Conservation (phyloP, 2,797 vertebrate species). For the Sciaenops ocellatus region DNA sequence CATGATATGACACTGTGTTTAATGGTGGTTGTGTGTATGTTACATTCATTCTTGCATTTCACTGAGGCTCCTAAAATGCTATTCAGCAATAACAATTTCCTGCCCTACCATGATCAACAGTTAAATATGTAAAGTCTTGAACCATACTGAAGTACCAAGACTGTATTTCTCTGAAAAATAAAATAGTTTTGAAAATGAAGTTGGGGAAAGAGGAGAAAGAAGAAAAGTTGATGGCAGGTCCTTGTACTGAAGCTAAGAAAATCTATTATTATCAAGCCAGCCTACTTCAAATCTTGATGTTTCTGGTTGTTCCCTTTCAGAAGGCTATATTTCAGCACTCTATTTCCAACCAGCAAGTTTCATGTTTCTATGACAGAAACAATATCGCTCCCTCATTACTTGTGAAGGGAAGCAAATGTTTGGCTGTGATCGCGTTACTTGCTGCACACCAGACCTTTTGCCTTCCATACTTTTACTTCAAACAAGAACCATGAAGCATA, state of each 20-base stretch:
- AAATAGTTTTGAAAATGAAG: background rate
- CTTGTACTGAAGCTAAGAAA: background rate
- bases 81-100: background rate
- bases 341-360: background rate
- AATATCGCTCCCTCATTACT: background rate
- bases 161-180: background rate
- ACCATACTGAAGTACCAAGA: too few species aligned
- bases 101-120: background rate
- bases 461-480: background rate
- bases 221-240: background rate
- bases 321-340: background rate
- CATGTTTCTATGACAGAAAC: background rate
- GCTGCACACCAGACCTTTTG: background rate
- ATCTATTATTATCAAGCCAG: background rate
- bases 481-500: background rate
- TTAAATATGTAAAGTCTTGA: background rate
- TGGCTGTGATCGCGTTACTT: background rate
- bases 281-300: background rate
- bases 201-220: too few species aligned
- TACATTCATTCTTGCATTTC: background rate
- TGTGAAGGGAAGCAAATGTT: background rate
- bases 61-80: background rate
- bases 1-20: slow-evolving; percentile 18
- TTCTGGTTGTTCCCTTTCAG: background rate
- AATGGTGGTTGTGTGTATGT: background rate